A percentile compares a stretch with the other conserved stretches of the same genome.
Conservation (phyloP, 2,113 vertebrate species). For the Onychostruthus taczanowskii region DNA sequence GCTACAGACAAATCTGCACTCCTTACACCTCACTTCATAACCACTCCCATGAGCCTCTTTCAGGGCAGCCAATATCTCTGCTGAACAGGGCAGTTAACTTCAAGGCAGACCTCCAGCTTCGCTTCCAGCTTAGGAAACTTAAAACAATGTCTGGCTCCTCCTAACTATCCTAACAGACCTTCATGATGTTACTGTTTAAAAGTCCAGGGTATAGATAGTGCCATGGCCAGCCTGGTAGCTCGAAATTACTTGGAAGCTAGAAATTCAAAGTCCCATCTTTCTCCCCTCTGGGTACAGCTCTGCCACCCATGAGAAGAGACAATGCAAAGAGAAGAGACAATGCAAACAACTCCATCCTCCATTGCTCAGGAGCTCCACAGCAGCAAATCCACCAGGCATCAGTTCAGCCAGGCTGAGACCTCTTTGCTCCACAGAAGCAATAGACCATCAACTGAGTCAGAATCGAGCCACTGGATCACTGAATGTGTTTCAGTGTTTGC, state of each 20-base stretch:
- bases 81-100: background rate
- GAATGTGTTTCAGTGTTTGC: background rate
- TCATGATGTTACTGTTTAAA: background rate
- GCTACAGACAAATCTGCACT: background rate
- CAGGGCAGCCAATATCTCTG: background rate
- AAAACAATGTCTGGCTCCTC: background rate
- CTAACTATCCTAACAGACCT: background rate
- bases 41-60: background rate
- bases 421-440: background rate
- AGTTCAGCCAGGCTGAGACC: background rate
- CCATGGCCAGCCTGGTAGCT: background rate
- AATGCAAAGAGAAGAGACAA: background rate
- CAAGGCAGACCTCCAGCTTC: background rate
- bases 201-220: background rate
- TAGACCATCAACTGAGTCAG: background rate
- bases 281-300: background rate
- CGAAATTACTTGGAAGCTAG: background rate
- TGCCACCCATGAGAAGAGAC: accelerated
- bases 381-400: background rate
- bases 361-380: background rate
- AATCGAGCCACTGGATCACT: background rate
- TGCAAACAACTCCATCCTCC: accelerated
- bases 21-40: background rate
- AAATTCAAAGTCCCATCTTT: background rate
- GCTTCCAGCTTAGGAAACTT: background rate